Evolutionary conservation across 2,888 invertebrate genomes (phyloP).

Genomic region (Caprella mutica): DNA sequence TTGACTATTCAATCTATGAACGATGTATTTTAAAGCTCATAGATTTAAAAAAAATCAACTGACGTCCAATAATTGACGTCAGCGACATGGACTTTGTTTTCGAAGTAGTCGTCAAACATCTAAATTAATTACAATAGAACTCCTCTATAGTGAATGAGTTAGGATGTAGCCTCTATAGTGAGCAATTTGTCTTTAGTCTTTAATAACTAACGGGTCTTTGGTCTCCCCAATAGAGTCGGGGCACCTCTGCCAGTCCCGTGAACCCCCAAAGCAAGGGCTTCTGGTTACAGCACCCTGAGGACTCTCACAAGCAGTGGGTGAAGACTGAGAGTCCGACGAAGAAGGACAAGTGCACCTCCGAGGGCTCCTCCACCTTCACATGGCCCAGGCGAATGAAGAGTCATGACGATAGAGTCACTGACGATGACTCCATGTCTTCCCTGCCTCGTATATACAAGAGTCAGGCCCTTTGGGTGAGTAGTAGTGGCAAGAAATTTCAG

Average conservation of each 20-base stretch:
- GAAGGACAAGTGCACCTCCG: conserved; percentile 10
- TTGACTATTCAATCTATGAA: no score
- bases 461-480: conserved; percentile 34
- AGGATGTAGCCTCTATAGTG: no score
- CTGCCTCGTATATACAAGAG: conserved; percentile 31
- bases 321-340: conserved; percentile 18
- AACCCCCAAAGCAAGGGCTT: conserved; percentile 29
- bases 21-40: no score
- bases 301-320: conserved; percentile 29
- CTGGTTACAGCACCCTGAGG: conserved; percentile 32
- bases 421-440: conserved; percentile 7
- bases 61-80: no score
- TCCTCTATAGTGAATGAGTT: no score
- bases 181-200: no score
- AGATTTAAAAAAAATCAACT: no score
- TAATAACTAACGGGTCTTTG: no score
- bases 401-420: background rate
- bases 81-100: no score
- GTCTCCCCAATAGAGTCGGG: conserved; percentile 8
- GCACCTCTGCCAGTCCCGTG: conserved; percentile 28
- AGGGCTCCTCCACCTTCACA: conserved; percentile 17
- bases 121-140: no score
- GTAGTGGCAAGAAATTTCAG: no score
- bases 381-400: conserved; percentile 1
- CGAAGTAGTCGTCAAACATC: no score